Evolutionary conservation across 2,113 vertebrate genomes (phyloP).

Genomic region (Oncorhynchus kisutch): DNA sequence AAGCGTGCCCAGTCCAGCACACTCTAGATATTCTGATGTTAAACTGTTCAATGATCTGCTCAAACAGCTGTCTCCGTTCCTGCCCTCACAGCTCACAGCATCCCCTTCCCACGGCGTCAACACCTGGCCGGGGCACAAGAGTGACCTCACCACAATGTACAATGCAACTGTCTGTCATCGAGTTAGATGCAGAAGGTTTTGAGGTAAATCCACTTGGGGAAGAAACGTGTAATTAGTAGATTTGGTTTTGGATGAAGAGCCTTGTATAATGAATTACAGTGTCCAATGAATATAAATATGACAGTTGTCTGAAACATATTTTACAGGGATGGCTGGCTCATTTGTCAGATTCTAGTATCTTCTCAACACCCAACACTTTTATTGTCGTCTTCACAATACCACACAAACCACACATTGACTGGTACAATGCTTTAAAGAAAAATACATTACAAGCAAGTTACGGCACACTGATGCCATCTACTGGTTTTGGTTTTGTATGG

Average conservation of each 20-base stretch:
- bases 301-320: no score
- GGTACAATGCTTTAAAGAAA: no score
- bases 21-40: no score
- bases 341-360: no score
- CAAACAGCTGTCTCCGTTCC: constrained; percentile 73
- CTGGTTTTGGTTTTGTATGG: constrained; percentile 6
- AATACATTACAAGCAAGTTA: no score
- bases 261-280: neutral
- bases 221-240: constrained; percentile 30
- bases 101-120: constrained; percentile 56
- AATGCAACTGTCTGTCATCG: no score
- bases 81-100: constrained; percentile 9
- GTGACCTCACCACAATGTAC: no score
- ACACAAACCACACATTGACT: neutral
- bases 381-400: no score
- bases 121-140: constrained; percentile 62
- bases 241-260: neutral
- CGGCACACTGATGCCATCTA: constrained; percentile 56
- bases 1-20: no score
- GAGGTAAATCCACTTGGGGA: constrained; percentile 36
- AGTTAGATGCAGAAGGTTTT: neutral
- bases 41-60: constrained; percentile 32
- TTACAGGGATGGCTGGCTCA: no score
- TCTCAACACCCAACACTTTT: no score
- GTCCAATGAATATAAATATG: no score